Evolutionary conservation across 2,888 invertebrate genomes (phyloP).

Genomic region (Lysandra bellargus): DNA sequence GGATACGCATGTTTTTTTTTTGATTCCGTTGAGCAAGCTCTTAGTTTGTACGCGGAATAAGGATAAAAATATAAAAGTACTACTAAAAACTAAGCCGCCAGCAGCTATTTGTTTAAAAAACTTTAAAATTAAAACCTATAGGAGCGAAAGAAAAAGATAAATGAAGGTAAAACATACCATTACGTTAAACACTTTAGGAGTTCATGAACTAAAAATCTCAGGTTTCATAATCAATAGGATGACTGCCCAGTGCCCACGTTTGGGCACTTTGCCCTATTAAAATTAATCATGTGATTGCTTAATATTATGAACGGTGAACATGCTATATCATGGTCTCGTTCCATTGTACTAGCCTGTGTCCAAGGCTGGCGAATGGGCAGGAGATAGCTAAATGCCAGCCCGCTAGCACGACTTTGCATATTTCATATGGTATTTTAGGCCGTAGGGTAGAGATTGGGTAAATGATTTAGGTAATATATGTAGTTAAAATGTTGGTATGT

Average conservation of each 20-base stretch:
- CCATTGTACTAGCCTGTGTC: conserved; percentile 23
- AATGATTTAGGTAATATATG: not conserved
- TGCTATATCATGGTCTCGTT: not conserved
- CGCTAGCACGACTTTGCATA: conserved; percentile 15
- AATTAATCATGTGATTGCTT: not conserved
- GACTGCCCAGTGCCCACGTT: no score
- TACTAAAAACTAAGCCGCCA: not conserved
- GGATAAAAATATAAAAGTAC: no score
- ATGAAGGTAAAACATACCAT: no score
- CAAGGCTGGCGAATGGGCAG: conserved; percentile 29
- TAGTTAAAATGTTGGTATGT: not conserved
- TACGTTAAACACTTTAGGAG: no score
- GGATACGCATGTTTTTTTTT: not conserved
- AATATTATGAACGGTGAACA: not conserved
- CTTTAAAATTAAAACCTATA: no score
- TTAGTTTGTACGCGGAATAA: not conserved
- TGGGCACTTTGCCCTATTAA: not conserved
- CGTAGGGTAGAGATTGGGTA: not conserved
- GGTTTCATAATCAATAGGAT: no score
- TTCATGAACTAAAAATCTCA: no score
- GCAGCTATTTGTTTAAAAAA: no score
- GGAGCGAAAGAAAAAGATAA: no score
- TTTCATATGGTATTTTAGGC: conserved; percentile 23
- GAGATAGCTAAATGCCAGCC: conserved; percentile 28
- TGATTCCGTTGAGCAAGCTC: not conserved